Evolutionary conservation across 2,888 invertebrate species (phyloP).

Genomic region (Calliscelio sp.): DNA sequence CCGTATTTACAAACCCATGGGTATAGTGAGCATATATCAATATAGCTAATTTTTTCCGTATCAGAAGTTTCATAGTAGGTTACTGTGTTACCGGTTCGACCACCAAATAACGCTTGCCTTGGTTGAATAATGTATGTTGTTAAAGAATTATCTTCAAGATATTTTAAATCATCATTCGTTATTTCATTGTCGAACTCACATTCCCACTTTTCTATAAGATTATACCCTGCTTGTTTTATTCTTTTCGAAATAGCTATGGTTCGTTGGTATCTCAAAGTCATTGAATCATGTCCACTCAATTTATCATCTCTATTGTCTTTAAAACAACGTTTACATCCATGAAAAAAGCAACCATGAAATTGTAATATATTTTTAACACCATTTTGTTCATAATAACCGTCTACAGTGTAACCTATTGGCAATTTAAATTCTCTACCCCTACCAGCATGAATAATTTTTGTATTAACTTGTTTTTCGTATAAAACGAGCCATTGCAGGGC

Average conservation of each 20-base stretch:
- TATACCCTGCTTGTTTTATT: conserved; percentile 18
- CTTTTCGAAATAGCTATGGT: conserved; percentile 13
- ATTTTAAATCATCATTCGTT: not conserved
- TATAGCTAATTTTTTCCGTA: conserved; percentile 23
- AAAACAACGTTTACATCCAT: conserved; percentile 23
- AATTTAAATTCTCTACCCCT: conserved; percentile 40
- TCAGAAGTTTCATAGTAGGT: not conserved
- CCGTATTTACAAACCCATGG: conserved; percentile 21
- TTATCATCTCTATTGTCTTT: not conserved
- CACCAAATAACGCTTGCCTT: conserved; percentile 38
- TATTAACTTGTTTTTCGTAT: not conserved
- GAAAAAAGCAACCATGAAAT: conserved; percentile 30
- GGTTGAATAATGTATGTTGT: not conserved
- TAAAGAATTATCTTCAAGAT: not conserved
- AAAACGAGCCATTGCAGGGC: conserved; percentile 73
- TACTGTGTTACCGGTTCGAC: conserved; percentile 12
- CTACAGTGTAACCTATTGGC: conserved; percentile 20
- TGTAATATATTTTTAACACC: conserved; percentile 4
- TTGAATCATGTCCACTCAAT: conserved; percentile 1
- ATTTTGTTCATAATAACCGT: conserved; percentile 18
- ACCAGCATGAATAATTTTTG: conserved; percentile 25
- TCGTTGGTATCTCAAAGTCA: conserved; percentile 22
- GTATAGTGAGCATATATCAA: conserved; percentile 17
- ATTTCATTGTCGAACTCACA: conserved; percentile 30
- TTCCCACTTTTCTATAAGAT: conserved; percentile 41